These are phyloP conservation scores for Acipenser oxyrinchus DNA, from an alignment of 2,797 vertebrate species.

Conservation along the genomic window DNA sequence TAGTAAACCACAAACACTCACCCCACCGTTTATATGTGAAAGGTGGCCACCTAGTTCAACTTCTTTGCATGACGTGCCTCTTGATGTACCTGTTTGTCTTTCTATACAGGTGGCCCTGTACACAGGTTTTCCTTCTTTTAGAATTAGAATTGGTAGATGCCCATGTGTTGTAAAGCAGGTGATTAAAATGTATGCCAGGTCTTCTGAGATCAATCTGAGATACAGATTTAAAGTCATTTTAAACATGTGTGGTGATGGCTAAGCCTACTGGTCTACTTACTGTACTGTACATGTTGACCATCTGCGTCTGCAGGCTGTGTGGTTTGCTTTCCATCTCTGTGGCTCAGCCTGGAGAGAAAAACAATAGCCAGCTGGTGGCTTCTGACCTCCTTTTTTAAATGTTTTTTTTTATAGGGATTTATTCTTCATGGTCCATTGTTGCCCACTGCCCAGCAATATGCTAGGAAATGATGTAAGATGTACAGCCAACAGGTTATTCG, in stretches of 20 bases:
- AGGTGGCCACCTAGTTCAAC: too few species aligned
- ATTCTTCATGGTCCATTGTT: background rate
- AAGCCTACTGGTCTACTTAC: background rate
- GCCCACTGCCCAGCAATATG: background rate
- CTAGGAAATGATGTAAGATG: background rate
- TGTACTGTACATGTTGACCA: background rate
- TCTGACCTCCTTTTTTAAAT: background rate
- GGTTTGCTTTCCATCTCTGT: background rate
- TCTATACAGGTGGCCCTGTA: too few species aligned
- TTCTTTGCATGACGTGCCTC: too few species aligned
- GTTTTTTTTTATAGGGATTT: background rate
- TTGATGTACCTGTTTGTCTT: too few species aligned
- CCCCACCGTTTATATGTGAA: too few species aligned
- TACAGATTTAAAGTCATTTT: background rate
- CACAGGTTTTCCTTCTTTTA: too few species aligned
- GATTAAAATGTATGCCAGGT: too few species aligned
- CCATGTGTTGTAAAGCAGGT: too few species aligned
- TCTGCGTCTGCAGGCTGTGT: background rate
- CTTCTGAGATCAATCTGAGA: background rate
- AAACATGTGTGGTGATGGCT: background rate
- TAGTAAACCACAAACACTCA: too few species aligned
- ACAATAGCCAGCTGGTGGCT: background rate
- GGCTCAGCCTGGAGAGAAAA: background rate
- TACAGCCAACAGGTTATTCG: too few species aligned
- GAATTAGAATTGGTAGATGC: too few species aligned